phyloP scores from a whole-genome alignment of 1,140 invertebrate species.

The Polypedilum vanderplanki region DNA sequence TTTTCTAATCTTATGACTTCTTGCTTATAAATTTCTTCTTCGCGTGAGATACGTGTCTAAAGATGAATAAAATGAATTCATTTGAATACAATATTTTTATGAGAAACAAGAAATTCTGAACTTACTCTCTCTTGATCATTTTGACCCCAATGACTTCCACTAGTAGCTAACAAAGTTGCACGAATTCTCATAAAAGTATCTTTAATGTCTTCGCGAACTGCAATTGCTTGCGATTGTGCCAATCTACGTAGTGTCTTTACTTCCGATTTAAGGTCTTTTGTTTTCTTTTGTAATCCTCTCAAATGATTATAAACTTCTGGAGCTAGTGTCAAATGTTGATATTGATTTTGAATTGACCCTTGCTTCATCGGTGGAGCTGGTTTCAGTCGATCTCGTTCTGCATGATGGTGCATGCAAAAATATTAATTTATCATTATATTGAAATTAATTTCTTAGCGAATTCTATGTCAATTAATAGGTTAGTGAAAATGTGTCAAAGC shows the following conservation, averaged over 20 bases:
- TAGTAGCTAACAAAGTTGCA: constrained; percentile 57
- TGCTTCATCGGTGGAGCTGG: constrained; percentile 80
- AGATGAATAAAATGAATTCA: neutral
- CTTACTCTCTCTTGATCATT: constrained; percentile 42
- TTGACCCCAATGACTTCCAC: constrained; percentile 52
- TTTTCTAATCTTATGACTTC: constrained; percentile 86
- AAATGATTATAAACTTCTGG: constrained; percentile 84
- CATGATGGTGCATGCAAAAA: neutral
- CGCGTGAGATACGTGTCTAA: constrained; percentile 54
- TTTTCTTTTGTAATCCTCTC: constrained; percentile 76
- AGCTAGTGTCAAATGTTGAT: constrained; percentile 57
- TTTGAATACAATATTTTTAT: neutral
- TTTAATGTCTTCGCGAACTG: constrained; percentile 82
- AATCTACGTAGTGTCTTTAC: constrained; percentile 76
- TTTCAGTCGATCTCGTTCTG: constrained; percentile 74
- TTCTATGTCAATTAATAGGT: neutral
- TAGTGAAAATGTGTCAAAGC: neutral
- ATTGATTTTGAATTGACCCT: constrained; percentile 40
- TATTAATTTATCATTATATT: neutral
- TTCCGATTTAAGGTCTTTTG: constrained; percentile 82
- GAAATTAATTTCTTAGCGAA: neutral
- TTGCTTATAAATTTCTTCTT: constrained; percentile 82
- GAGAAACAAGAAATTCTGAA: neutral
- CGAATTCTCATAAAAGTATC: constrained; percentile 82
- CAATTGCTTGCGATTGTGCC: constrained; percentile 83